These are phyloP conservation scores for Pogonophryne albipinna DNA, from an alignment of 2,797 vertebrate genomes.

Conservation along the genomic window DNA sequence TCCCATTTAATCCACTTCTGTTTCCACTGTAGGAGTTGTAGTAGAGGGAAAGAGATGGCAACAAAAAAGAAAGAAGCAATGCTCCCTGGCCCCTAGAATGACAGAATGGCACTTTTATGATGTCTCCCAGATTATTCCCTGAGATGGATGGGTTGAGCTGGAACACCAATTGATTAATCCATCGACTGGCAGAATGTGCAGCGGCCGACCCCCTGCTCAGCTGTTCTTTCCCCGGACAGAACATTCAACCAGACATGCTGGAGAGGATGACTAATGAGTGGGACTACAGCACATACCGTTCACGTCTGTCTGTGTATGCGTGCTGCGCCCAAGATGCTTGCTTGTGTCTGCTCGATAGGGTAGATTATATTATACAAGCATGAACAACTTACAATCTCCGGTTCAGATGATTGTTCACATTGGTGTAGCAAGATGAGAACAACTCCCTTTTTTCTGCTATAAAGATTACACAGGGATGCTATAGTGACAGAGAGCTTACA, in stretches of 20 bases:
- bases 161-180: slow-evolving; percentile 84
- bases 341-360: slow-evolving; percentile 41
- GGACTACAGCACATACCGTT: slow-evolving; percentile 53
- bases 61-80: slow-evolving; percentile 37
- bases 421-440: slow-evolving; percentile 5
- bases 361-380: slow-evolving; percentile 41
- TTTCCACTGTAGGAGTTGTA: slow-evolving; percentile 37
- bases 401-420: slow-evolving; percentile 29
- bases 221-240: slow-evolving; percentile 76
- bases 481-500: slow-evolving; percentile 25
- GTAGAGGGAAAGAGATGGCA: slow-evolving; percentile 1
- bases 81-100: slow-evolving; percentile 67
- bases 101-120: slow-evolving; percentile 84
- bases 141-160: slow-evolving; percentile 81
- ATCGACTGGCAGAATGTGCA: slow-evolving; percentile 81
- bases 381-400: slow-evolving; percentile 17
- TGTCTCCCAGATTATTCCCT: slow-evolving; percentile 81
- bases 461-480: slow-evolving; percentile 8
- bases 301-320: slow-evolving; percentile 47
- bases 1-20: slow-evolving; percentile 52
- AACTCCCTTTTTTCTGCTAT: slow-evolving; percentile 5
- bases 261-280: slow-evolving; percentile 79
- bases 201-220: slow-evolving; percentile 69
- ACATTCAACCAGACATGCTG: slow-evolving; percentile 71
- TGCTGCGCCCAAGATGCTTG: slow-evolving; percentile 38